These are phyloP conservation scores for Dunckerocampus dactyliophorus DNA, from an alignment of 2,113 vertebrate genomes.

Conservation along the genomic window DNA sequence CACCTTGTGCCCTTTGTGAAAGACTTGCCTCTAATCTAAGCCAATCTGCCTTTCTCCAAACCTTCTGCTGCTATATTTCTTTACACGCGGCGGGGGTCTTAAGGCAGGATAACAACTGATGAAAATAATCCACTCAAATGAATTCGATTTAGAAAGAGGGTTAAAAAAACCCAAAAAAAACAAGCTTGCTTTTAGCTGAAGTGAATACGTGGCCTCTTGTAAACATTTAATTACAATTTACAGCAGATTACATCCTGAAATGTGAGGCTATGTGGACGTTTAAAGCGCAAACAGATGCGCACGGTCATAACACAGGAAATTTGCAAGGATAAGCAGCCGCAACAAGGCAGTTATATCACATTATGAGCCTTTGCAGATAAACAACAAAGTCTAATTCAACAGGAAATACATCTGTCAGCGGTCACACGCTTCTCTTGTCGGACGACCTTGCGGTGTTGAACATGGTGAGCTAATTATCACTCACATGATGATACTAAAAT, in stretches of 20 bases:
- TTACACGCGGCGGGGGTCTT: conserved; percentile 64
- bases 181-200: conserved; percentile 32
- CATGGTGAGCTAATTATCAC: no score
- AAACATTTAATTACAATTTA: conserved; percentile 59
- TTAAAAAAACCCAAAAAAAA: conserved; percentile 6
- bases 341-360: conserved; percentile 43
- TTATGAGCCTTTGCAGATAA: conserved; percentile 31
- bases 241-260: conserved; percentile 35
- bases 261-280: conserved; percentile 39
- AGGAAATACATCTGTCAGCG: conserved; percentile 8
- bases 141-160: conserved; percentile 48
- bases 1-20: conserved; percentile 62
- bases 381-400: conserved; percentile 22
- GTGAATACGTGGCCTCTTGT: conserved; percentile 34
- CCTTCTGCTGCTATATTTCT: conserved; percentile 69
- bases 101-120: conserved; percentile 60
- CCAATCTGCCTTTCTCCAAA: conserved; percentile 63
- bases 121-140: conserved; percentile 66
- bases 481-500: no score
- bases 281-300: conserved; percentile 36
- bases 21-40: conserved; percentile 66
- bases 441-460: no score
- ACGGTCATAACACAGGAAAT: conserved; percentile 46
- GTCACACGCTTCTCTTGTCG: background rate
- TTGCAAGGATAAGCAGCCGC: conserved; percentile 36